Base-by-base conservation (phyloP, 2,888 invertebrate species). In the Heteromyza rotundicornis region DNA sequence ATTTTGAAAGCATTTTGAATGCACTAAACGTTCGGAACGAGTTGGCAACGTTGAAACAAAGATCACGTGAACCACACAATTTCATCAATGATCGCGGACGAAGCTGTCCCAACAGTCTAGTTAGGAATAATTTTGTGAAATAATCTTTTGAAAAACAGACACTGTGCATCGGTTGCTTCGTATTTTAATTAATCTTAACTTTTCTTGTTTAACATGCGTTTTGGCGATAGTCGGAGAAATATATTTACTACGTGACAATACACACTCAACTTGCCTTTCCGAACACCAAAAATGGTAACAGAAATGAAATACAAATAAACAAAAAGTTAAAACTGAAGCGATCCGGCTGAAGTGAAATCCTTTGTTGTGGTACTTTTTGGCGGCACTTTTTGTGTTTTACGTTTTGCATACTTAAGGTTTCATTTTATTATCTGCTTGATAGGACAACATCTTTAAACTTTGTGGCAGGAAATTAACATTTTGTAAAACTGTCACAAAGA, bases 141-240 rank as follows among this genome's bases (percentile, higher is more conserved):
- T n/a, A n/a, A n/a, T n/a, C n/a, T n/a, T n/a, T n/a, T n/a, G n/a
- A n/a, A n/a, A n/a, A n/a, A n/a, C n/a, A n/a, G n/a, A n/a, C n/a
- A n/a, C n/a, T n/a, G n/a, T n/a, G n/a, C 32, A 12, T 32, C 7
- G 32, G 7, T 32, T 40, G 16, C n/a, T n/a, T 40, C 16, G 10
- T 40, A 40, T 47, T 47, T 47, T 47, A 47, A 47, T 47, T 65
- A 65, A 62, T 60, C 58, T 57, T 50, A 55, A 35, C 58, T 65
- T 57, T 60, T 65, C 64, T 60, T 65, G 64, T 60, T 60, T 54
- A 60, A 62, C 64, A 65, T 55, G 62, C 55, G 49, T 62, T 62
- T 53, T 47, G 24, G 23, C 44, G 56, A 56, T 56, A 56, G 47
- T 47, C 44, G n/a, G 24, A 3, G 47, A 44, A 56, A 44, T 10